Evolutionary conservation across 1,140 invertebrate species (phyloP).

Genomic region (Zophobas morio): DNA sequence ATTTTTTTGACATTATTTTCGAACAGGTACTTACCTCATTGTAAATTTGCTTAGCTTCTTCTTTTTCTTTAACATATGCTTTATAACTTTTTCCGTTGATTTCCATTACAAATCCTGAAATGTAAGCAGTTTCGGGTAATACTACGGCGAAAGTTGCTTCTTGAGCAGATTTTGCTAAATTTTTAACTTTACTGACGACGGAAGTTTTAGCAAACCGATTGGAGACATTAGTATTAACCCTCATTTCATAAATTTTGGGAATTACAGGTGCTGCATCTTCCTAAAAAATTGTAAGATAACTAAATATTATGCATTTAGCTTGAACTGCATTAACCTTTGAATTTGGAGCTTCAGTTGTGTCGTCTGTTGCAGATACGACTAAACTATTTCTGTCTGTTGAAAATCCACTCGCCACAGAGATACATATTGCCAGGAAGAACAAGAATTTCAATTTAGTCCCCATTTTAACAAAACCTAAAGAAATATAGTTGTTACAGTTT

Average conservation of each 20-base stretch:
- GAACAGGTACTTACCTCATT: slow-evolving; percentile 67
- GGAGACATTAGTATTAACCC: slow-evolving; percentile 72
- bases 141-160: slow-evolving; percentile 75
- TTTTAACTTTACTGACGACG: slow-evolving; percentile 73
- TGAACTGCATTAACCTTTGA: neutral
- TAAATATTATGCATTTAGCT: neutral
- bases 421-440: neutral
- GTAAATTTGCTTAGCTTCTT: slow-evolving; percentile 77
- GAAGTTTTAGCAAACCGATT: slow-evolving; percentile 75
- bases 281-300: neutral
- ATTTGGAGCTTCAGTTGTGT: neutral
- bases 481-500: too few relatives aligned
- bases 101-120: slow-evolving; percentile 76
- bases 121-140: slow-evolving; percentile 77
- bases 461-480: neutral
- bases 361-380: neutral
- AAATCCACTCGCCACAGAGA: neutral
- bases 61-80: slow-evolving; percentile 74
- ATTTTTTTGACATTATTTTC: neutral
- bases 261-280: slow-evolving; percentile 5
- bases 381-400: neutral
- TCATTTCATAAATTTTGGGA: slow-evolving; percentile 69
- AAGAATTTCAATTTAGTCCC: slow-evolving; percentile 2
- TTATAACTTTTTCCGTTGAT: slow-evolving; percentile 71
- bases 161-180: slow-evolving; percentile 71